A percentile compares a stretch with the other conserved stretches of the same genome.
These are phyloP conservation scores for Alca torda DNA, from an alignment of 2,797 vertebrate genomes.

Conservation along the genomic window DNA sequence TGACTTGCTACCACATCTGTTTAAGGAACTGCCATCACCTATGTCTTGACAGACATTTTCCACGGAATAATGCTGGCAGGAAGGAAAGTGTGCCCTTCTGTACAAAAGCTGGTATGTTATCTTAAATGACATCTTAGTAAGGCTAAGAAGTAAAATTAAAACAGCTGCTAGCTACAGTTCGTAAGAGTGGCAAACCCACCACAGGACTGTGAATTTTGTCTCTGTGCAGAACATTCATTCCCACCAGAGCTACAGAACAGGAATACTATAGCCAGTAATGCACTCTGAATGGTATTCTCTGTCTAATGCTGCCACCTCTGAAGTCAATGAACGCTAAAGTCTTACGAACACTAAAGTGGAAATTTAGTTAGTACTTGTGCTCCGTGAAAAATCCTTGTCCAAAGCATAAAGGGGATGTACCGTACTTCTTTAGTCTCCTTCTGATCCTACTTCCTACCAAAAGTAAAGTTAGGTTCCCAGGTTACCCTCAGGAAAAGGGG, in stretches of 20 bases:
- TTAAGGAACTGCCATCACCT: background rate
- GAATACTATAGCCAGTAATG: background rate
- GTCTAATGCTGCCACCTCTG: background rate
- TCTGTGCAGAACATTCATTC: background rate
- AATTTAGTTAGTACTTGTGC: background rate
- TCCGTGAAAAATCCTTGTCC: background rate
- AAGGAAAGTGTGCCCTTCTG: background rate
- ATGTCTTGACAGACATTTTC: background rate
- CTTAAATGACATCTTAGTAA: background rate
- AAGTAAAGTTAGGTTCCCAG: background rate
- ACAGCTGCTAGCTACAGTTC: background rate
- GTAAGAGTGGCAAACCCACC: background rate
- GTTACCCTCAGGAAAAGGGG: background rate
- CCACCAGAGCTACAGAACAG: background rate
- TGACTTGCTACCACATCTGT: background rate
- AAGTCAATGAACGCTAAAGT: background rate
- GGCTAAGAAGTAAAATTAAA: background rate
- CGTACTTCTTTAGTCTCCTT: background rate
- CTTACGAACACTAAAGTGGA: background rate
- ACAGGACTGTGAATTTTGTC: background rate
- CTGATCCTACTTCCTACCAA: background rate
- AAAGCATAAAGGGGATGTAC: background rate
- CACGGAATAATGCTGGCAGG: background rate
- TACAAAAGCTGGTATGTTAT: background rate
- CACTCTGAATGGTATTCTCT: background rate